Evolutionary conservation across 1,140 invertebrate species (phyloP).

Genomic region (Pseudoatta argentina): DNA sequence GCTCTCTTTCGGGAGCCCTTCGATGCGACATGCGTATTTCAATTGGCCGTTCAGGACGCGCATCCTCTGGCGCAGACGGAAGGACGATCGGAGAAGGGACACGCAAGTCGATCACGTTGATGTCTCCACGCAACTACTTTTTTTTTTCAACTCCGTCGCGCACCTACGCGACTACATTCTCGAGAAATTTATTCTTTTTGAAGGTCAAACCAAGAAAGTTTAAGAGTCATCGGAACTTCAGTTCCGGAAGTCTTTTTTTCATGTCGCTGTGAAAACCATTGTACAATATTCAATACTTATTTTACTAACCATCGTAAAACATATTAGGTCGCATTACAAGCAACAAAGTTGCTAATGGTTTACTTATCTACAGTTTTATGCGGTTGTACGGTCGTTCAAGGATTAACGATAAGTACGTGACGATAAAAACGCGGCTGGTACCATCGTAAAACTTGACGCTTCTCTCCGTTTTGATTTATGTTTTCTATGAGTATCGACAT

Average conservation of each 20-base stretch:
- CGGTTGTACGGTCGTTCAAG: conserved; percentile 26
- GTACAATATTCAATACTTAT: neutral
- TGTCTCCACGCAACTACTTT: neutral
- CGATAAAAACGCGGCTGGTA: conserved; percentile 10
- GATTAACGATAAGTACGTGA: conserved; percentile 46
- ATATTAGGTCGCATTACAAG: neutral
- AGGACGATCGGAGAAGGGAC: conserved; percentile 47
- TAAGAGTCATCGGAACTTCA: neutral
- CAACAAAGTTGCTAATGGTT: conserved; percentile 22
- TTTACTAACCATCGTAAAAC: neutral
- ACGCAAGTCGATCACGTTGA: conserved; percentile 35
- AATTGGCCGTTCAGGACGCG: conserved; percentile 72
- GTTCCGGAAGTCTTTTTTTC: neutral
- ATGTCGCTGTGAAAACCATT: neutral
- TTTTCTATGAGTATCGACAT: neutral
- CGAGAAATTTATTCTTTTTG: neutral
- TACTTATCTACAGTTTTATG: conserved; percentile 31
- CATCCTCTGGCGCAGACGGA: conserved; percentile 62
- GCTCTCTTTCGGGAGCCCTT: conserved; percentile 64
- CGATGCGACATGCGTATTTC: conserved; percentile 47
- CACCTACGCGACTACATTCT: neutral
- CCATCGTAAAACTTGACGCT: conserved; percentile 2
- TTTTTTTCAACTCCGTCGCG: neutral
- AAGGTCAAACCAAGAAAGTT: neutral
- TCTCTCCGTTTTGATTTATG: conserved; percentile 1